Evolutionary conservation across 2,797 vertebrate genomes (phyloP).

Genomic region (Rhinophrynus dorsalis): DNA sequence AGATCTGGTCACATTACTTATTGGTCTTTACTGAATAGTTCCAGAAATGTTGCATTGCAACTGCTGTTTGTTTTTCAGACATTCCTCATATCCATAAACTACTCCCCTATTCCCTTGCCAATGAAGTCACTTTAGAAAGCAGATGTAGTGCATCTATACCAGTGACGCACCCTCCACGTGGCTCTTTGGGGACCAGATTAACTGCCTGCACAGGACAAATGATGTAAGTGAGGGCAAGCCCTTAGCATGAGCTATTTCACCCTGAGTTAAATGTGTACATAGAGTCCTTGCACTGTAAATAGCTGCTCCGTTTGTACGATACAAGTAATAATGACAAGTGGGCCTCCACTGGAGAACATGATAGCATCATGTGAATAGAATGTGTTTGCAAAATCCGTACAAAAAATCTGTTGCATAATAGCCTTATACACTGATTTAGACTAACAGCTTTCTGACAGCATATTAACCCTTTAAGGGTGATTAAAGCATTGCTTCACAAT

Average conservation of each 20-base stretch:
- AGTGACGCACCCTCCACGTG: conserved; percentile 13
- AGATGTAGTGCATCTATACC: conserved; percentile 13
- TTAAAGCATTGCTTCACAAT: too few relatives aligned
- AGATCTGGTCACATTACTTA: too few relatives aligned
- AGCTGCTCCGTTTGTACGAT: background rate
- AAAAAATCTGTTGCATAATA: too few relatives aligned
- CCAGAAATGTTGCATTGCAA: too few relatives aligned
- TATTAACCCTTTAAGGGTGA: too few relatives aligned
- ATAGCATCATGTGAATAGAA: conserved; percentile 7
- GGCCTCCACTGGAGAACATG: conserved; percentile 1
- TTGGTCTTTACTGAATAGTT: too few relatives aligned
- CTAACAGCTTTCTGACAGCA: too few relatives aligned
- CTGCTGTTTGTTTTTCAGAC: too few relatives aligned
- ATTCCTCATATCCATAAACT: background rate
- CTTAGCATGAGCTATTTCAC: conserved; percentile 5
- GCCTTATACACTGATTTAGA: too few relatives aligned
- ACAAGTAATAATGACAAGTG: background rate
- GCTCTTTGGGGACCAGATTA: background rate
- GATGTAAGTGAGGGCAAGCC: conserved; percentile 31
- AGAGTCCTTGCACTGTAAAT: background rate
- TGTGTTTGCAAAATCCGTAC: too few relatives aligned
- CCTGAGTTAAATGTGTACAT: background rate
- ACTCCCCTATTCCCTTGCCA: conserved; percentile 1
- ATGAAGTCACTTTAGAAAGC: conserved; percentile 23
- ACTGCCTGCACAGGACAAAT: conserved; percentile 30